Base-by-base conservation (phyloP, 2,888 invertebrate genomes). In the Drosophila subquinaria region DNA sequence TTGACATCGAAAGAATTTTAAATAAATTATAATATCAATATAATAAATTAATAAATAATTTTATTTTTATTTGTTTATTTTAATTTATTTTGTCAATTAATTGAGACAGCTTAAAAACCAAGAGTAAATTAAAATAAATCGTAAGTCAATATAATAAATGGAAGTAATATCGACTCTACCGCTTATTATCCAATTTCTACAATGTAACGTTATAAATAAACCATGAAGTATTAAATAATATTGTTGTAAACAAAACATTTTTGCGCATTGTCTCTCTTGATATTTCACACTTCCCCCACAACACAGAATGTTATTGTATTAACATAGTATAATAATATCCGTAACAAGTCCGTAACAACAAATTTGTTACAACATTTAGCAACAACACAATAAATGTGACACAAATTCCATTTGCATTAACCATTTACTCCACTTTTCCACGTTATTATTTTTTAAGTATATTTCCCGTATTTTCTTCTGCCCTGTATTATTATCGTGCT, bases 351-450 rank as follows among this genome's bases (percentile, higher is more conserved):
- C 23, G 27, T 47, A 13, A 35, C 57, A 73, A 63, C 56, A 51
- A 60, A 59, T 56, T 62, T 63, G 57, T 56, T 56, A 60, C 57
- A 64, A 69, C 53, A 57, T 64, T 51, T 68, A 47, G 45, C 13
- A 27, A 27, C 42, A 43, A 10, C 17, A 17, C n/a, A 38, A 40
- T 17, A 13, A 17, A 51, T 53, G 51, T 65, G 77, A 78, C 79
- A 71, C 60, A 79, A 64, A 78, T 74, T 68, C 79, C 77, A 77
- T 68, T 78, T 64, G 50, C 61, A 57, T 59, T 73, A 52, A 17
- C 17, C 65, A 66, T 66, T 52, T 36, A 64, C 43, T 45, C 42
- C 35, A 15, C 23, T 50, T 45, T 45, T 43, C 8, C 35, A 65
- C 47, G 53, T 35, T 50, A 61, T 36, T 57, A 23, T 30, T 30